phyloP scores from a whole-genome alignment of 1,140 invertebrate species.

The Mesaphorura yosii region DNA sequence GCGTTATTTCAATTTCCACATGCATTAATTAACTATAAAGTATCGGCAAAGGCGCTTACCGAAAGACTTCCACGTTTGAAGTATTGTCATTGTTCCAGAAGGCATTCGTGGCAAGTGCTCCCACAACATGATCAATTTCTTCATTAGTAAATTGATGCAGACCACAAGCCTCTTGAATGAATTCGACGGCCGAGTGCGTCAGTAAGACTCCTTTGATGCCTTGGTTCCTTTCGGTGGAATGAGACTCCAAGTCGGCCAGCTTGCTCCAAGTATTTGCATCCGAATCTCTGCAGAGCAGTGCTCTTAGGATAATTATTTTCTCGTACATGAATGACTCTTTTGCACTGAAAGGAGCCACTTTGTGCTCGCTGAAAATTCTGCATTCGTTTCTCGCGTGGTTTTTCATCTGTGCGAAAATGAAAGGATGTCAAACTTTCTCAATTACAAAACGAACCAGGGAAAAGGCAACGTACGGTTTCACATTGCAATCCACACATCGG shows the following conservation, averaged over 20 bases:
- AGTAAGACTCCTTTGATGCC: conserved; percentile 37
- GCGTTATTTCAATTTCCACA: not conserved
- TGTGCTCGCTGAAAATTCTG: not conserved
- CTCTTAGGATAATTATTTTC: conserved; percentile 50
- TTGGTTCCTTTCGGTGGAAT: conserved; percentile 44
- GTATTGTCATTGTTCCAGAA: conserved; percentile 34
- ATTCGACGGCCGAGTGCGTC: conserved; percentile 46
- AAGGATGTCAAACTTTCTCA: no score
- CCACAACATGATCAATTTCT: conserved; percentile 50
- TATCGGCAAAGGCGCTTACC: no score
- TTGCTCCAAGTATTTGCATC: conserved; percentile 46
- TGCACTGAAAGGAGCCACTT: conserved; percentile 2
- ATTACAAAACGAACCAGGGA: no score
- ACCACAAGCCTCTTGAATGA: conserved; percentile 46
- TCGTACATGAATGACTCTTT: not conserved
- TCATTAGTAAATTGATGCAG: conserved; percentile 42
- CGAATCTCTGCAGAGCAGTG: conserved; percentile 48
- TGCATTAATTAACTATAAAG: no score
- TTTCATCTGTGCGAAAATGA: conserved; percentile 5
- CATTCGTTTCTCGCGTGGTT: conserved; percentile 10
- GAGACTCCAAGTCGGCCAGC: conserved; percentile 49
- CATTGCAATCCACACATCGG: conserved; percentile 1
- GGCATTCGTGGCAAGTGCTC: conserved; percentile 54
- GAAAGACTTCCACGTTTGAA: conserved; percentile 35
- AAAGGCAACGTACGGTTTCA: not conserved